Evolutionary conservation across 2,888 invertebrate species (phyloP).

Genomic region (Holacanthella duospinosa): DNA sequence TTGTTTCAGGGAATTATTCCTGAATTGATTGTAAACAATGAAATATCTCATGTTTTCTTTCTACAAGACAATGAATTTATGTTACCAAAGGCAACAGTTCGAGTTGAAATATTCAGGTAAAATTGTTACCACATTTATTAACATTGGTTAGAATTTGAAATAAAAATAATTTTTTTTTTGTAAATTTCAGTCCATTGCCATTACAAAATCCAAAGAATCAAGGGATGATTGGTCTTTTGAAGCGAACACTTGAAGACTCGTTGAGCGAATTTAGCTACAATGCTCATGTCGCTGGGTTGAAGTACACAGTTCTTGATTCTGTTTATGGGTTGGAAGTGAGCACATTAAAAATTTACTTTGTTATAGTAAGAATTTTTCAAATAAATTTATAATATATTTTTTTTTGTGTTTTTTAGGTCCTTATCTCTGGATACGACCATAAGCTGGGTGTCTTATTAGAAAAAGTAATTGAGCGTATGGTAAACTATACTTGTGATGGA

Average conservation of each 20-base stretch:
- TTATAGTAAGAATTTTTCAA: not conserved
- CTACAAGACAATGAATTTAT: conserved; percentile 84
- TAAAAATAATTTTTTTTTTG: not conserved
- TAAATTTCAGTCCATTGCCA: conserved; percentile 60
- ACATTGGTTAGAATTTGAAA: no score
- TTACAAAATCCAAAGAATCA: conserved; percentile 74
- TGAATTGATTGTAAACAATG: conserved; percentile 61
- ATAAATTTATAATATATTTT: conserved; percentile 7
- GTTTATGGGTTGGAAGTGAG: conserved; percentile 78
- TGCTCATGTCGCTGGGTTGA: conserved; percentile 79
- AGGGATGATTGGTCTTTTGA: conserved; percentile 74
- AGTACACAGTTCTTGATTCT: conserved; percentile 64
- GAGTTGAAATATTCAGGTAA: conserved; percentile 66
- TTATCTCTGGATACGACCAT: conserved; percentile 78
- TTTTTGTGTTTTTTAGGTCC: conserved; percentile 51
- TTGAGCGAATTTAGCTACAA: conserved; percentile 87
- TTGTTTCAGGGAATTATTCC: conserved; percentile 17
- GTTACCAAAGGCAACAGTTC: conserved; percentile 74
- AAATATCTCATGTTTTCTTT: conserved; percentile 76
- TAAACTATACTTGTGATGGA: conserved; percentile 67
- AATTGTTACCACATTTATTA: no score
- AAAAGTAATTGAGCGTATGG: conserved; percentile 74
- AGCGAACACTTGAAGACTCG: conserved; percentile 68
- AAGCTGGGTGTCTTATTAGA: conserved; percentile 73
- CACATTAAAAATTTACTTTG: conserved; percentile 26